Base-by-base conservation (phyloP, 2,113 vertebrate species). In the Corvus hawaiiensis region DNA sequence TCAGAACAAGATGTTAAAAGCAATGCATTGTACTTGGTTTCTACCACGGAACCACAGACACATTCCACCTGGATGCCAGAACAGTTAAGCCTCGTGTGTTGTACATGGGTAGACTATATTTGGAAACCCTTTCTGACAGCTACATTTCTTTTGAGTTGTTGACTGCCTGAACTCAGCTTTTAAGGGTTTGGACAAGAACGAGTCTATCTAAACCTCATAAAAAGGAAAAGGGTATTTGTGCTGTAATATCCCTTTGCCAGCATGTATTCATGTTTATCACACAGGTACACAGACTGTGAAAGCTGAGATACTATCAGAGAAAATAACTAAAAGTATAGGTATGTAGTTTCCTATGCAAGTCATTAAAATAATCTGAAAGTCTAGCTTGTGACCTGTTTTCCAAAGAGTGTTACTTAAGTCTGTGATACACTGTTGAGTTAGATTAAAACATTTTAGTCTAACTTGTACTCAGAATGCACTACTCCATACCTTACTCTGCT, bases 1-100 rank as follows among this genome's bases (percentile, higher is more conserved):
- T 94, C 82, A 85, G 91, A 96, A 96, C 87, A 89, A 90, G 93
- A 94, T 52, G 86, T 81, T 87, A 89, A 89, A 92, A 95, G 73
- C 6, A 0, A 84, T 56, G 80, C 48, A 87, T 87, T 87, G 80
- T 94, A 27, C 75, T 86, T 2, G 3, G 46, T 94, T 85, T 83
- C 43, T 43, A 77, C 37, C 46, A 93, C 90, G 75, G 88, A 93
- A 82, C 41, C 79, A 94, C 75, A 96, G 88, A 64, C 85, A 37
- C 76, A n/a, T 88, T 93, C 92, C 85, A 95, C 92, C 88, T 93
- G 79, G 75, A 54, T 88, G 75, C 84, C 94, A 94, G 71, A 83
- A 76, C 88, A 62, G 59, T 58, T 28, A 73, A 80, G 94, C 83
- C 88, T 88, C 63, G 2, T 92, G 88, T 83, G 37, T 51, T 91